These are phyloP conservation scores for Automeris io DNA, from an alignment of 2,888 invertebrate species.

Conservation along the genomic window DNA sequence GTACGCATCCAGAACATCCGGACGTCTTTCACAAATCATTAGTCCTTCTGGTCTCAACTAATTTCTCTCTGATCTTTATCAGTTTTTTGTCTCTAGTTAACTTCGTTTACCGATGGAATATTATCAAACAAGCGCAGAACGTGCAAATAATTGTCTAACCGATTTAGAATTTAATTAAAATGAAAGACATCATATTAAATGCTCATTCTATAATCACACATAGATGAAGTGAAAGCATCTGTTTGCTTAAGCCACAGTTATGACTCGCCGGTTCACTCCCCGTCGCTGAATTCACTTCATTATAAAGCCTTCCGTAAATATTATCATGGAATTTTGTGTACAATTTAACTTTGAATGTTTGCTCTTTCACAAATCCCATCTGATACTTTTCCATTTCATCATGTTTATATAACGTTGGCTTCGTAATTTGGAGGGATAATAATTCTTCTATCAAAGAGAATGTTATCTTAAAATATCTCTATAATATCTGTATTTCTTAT, in stretches of 20 bases:
- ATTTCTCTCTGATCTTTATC: too few species aligned
- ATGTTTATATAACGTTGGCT: constrained; percentile 3
- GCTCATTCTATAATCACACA: neutral
- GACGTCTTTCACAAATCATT: too few species aligned
- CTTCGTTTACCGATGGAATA: too few species aligned
- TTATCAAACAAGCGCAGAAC: too few species aligned
- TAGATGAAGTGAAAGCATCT: neutral
- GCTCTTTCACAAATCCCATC: constrained; percentile 18
- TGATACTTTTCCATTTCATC: constrained; percentile 18
- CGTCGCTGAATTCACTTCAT: constrained; percentile 15
- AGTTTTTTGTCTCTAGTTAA: too few species aligned
- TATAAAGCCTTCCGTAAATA: constrained; percentile 19
- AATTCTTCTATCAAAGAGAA: neutral
- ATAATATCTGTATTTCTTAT: too few species aligned
- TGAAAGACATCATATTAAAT: too few species aligned
- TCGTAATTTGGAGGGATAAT: neutral
- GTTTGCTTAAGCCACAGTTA: constrained; percentile 1
- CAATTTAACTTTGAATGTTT: constrained; percentile 23
- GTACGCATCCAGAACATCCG: too few species aligned
- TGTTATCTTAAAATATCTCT: neutral
- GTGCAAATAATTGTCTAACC: too few species aligned
- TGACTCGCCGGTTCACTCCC: neutral
- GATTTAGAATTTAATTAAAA: too few species aligned
- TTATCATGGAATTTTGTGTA: constrained; percentile 15
- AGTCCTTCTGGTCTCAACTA: too few species aligned